Conservation (phyloP, 1,140 invertebrate genomes). For the Aplysia californica region DNA sequence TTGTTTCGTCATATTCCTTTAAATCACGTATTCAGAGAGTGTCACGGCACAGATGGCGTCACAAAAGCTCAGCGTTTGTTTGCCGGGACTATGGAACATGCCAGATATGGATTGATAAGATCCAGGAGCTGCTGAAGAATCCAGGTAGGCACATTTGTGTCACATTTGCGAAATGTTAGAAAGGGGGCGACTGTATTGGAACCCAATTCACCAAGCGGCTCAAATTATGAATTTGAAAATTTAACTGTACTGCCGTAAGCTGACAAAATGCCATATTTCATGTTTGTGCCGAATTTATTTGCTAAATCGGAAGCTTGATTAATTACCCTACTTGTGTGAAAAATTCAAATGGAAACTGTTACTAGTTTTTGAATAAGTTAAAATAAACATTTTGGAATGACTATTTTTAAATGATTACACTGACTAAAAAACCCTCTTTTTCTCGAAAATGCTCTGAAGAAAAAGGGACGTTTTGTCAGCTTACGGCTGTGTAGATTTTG, state of each 20-base stretch:
- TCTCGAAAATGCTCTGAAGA: too few relatives aligned
- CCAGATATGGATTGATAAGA: slow-evolving; percentile 52
- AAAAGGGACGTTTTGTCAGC: too few relatives aligned
- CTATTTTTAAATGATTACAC: too few relatives aligned
- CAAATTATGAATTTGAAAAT: too few relatives aligned
- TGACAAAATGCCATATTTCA: background rate
- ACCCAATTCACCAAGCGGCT: background rate
- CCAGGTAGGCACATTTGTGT: slow-evolving; percentile 36
- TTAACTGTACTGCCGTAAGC: too few relatives aligned
- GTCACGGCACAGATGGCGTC: slow-evolving; percentile 50
- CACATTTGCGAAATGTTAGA: background rate
- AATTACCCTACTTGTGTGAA: too few relatives aligned
- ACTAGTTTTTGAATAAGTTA: too few relatives aligned
- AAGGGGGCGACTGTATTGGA: background rate
- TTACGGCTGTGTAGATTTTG: too few relatives aligned
- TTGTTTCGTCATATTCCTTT: background rate
- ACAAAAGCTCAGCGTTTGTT: slow-evolving; percentile 43
- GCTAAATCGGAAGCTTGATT: background rate
- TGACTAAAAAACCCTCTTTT: too few relatives aligned
- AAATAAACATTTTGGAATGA: too few relatives aligned
- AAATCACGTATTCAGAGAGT: slow-evolving; percentile 8
- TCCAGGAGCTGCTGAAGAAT: slow-evolving; percentile 38
- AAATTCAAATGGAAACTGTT: too few relatives aligned
- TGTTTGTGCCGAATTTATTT: background rate
- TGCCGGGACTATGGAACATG: slow-evolving; percentile 44